Evolutionary conservation across 2,113 vertebrate genomes (phyloP).

Genomic region (Hypomesus transpacificus): DNA sequence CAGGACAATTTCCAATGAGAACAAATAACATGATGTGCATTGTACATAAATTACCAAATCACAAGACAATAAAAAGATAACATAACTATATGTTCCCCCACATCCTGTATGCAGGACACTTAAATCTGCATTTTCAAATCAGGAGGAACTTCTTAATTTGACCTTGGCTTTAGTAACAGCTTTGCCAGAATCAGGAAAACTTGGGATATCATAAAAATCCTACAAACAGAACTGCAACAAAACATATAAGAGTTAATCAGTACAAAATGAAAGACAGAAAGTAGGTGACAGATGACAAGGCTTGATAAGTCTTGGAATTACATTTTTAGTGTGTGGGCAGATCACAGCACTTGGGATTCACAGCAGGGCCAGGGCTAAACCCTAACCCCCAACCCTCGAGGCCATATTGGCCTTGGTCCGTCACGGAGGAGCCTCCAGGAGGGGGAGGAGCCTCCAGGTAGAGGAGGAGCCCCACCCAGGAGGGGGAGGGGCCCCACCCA

Average conservation of each 20-base stretch:
- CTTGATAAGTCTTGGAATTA: slow-evolving; percentile 76
- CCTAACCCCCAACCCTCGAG: slow-evolving; percentile 25
- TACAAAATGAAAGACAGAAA: slow-evolving; percentile 39
- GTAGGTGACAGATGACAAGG: slow-evolving; percentile 81
- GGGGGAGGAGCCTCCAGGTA: too few relatives aligned
- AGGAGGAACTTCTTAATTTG: too few relatives aligned
- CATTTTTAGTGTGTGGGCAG: slow-evolving; percentile 41
- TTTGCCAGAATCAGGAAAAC: slow-evolving; percentile 43
- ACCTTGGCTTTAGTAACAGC: slow-evolving; percentile 25
- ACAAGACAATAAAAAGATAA: slow-evolving; percentile 58
- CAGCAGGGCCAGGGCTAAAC: slow-evolving; percentile 25
- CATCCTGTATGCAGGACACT: too few relatives aligned
- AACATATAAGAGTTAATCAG: slow-evolving; percentile 65
- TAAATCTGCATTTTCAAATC: too few relatives aligned
- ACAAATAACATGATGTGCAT: slow-evolving; percentile 78
- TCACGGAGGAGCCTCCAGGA: slow-evolving; percentile 54
- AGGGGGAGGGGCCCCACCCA: slow-evolving; percentile 48
- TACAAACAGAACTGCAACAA: slow-evolving; percentile 27
- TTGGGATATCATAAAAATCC: slow-evolving; percentile 51
- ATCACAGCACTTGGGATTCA: slow-evolving; percentile 43
- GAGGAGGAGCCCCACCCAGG: slow-evolving; percentile 21
- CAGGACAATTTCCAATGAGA: slow-evolving; percentile 74
- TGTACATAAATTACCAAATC: slow-evolving; percentile 70
- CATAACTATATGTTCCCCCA: slow-evolving; percentile 50
- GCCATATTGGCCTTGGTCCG: slow-evolving; percentile 80